Base-by-base conservation (phyloP, 2,888 invertebrate genomes). In the Microchrysa polita region DNA sequence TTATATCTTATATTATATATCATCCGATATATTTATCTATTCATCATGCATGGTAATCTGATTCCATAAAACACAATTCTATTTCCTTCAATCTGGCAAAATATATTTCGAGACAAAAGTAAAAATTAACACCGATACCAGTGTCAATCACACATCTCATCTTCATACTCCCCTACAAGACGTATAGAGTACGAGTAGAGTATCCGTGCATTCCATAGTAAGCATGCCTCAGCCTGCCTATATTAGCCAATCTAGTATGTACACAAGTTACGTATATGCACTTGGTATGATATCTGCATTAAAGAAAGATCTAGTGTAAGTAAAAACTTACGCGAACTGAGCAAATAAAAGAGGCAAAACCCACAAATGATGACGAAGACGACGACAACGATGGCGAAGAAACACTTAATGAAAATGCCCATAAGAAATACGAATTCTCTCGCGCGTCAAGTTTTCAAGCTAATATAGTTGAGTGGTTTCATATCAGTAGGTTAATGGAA, bases 401-500 rank as follows among this genome's bases (percentile, higher is more conserved):
- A 61, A 48, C 42, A 48, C n/a, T 48, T 16, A 40, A 23, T n/a
- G 16, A 65, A 65, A 48, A 34, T 48, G 22, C 44, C 65, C 48
- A 65, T 65, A 20, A 65, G 44, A 65, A 65, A 65, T 65, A 65
- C 65, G 44, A 48, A 60, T 60, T 48, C 72, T 60, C 27, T 59
- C 59, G 59, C 60, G 72, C 72, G 27, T 67, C 60, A 59, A 44
- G 42, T 72, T 72, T 60, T 60, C 59, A 59, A 22, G 74, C 76
- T 76, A 75, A 74, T 77, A 78, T 77, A 78, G 76, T 77, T 77
- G 78, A 76, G 78, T 78, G 77, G 79, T 80, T 80, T 78, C 82
- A 80, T 84, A 81, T 85, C 85, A 85, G 83, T 85, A 84, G 85
- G 85, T 85, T 83, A 85, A 83, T 85, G 79, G 85, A 81, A 82